Conservation (phyloP, 2,888 invertebrate genomes). For the Archaeoteleia sp. region DNA sequence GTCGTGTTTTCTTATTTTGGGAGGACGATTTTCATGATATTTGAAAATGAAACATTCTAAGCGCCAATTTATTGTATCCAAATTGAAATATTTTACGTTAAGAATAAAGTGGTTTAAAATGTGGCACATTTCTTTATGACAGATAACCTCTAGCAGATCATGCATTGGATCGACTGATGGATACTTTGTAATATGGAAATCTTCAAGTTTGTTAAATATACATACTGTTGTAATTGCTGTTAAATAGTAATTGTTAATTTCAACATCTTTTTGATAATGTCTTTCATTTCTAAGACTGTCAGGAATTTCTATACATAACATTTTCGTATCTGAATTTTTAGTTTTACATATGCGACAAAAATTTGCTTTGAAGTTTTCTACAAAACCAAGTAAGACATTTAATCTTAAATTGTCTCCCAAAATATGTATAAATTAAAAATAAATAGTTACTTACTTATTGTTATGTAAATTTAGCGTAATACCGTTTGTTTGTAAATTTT, state of each 20-base stretch:
- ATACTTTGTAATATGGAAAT: too few species aligned
- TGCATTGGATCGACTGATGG: conserved; percentile 13
- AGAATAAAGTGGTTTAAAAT: not conserved
- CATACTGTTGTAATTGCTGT: not conserved
- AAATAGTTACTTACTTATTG: not conserved
- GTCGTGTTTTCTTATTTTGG: too few species aligned
- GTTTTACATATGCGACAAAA: conserved; percentile 4
- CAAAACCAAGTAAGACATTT: not conserved
- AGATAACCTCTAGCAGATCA: conserved; percentile 1
- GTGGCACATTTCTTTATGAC: conserved; percentile 2
- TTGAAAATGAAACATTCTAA: not conserved
- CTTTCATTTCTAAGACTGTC: not conserved
- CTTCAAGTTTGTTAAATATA: too few species aligned
- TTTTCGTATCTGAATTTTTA: not conserved
- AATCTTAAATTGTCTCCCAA: not conserved
- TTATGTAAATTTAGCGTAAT: not conserved
- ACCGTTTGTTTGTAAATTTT: too few species aligned
- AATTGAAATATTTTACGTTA: conserved; percentile 1
- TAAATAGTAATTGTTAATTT: conserved; percentile 1
- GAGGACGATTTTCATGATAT: too few species aligned
- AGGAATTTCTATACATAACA: not conserved
- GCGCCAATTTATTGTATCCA: conserved; percentile 4
- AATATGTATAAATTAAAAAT: conserved; percentile 10
- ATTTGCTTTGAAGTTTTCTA: conserved; percentile 1
- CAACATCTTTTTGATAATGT: not conserved